These are phyloP conservation scores for Ammodytes dubius DNA, from an alignment of 2,113 vertebrate genomes.

Conservation along the genomic window DNA sequence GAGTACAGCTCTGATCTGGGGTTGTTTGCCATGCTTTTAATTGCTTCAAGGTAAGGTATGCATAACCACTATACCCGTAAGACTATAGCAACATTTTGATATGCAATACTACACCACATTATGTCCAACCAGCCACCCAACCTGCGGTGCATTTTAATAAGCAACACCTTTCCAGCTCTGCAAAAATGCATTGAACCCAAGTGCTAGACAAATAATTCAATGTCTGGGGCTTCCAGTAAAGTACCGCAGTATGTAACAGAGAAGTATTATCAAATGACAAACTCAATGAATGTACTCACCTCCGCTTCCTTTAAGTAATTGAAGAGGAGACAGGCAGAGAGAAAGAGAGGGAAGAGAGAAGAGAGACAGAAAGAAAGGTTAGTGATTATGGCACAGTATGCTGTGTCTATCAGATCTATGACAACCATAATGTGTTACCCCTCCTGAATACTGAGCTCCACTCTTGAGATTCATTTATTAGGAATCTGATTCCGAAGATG, in stretches of 20 bases:
- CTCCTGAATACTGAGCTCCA: conserved; percentile 69
- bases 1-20: neutral
- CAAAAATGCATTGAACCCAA: conserved; percentile 23
- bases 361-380: conserved; percentile 71
- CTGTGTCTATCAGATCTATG: conserved; percentile 62
- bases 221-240: conserved; percentile 1
- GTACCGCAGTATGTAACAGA: conserved; percentile 1
- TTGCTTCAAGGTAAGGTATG: neutral
- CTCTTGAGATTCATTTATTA: conserved; percentile 62
- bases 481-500: conserved; percentile 59
- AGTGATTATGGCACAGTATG: conserved; percentile 69
- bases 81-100: conserved; percentile 24
- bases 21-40: neutral
- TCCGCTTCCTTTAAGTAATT: conserved; percentile 79
- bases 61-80: neutral
- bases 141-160: conserved; percentile 55
- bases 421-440: conserved; percentile 52
- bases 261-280: conserved; percentile 22
- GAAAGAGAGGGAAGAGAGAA: conserved; percentile 30
- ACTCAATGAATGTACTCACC: conserved; percentile 72
- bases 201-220: conserved; percentile 11
- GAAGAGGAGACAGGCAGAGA: conserved; percentile 44
- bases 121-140: conserved; percentile 27
- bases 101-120: conserved; percentile 29
- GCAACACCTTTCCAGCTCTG: conserved; percentile 22